phyloP scores from a whole-genome alignment of 2,797 vertebrate species.

The Sebastes goodei region DNA sequence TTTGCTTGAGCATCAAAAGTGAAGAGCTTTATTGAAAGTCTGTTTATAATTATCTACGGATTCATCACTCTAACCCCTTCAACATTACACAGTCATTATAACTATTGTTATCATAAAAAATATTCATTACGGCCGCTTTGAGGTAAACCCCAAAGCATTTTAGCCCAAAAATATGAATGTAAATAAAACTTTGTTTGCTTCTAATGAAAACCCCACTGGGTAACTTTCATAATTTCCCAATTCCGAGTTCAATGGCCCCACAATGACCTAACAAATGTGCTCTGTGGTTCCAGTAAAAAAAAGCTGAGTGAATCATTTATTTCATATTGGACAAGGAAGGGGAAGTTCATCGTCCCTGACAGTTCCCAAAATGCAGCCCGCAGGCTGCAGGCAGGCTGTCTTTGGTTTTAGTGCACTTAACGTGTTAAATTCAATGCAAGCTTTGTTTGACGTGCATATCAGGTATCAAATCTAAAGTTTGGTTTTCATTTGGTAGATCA shows the following conservation, averaged over 20 bases:
- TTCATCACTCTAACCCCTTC: neutral
- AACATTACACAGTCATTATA: neutral
- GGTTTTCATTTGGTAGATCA: neutral
- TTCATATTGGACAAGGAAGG: conserved; percentile 1
- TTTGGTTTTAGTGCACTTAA: neutral
- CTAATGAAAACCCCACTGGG: neutral
- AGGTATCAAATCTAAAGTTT: neutral
- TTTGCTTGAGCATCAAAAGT: neutral
- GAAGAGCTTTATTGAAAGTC: neutral
- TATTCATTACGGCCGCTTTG: neutral
- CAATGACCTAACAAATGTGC: neutral
- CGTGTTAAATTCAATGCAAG: neutral
- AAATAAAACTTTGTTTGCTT: neutral
- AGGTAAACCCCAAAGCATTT: neutral
- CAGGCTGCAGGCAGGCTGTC: conserved; percentile 7
- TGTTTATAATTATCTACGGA: neutral
- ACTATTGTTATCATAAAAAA: neutral
- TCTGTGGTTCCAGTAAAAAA: conserved; percentile 9
- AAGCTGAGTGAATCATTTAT: conserved; percentile 1
- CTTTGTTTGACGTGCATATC: neutral
- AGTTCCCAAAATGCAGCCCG: neutral
- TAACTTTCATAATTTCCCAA: neutral
- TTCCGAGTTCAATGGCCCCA: neutral
- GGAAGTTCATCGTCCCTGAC: conserved; percentile 1
- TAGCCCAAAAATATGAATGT: neutral